Evolutionary conservation across 1,140 invertebrate genomes (phyloP).

Genomic region (Druon quercuslanigerum): DNA sequence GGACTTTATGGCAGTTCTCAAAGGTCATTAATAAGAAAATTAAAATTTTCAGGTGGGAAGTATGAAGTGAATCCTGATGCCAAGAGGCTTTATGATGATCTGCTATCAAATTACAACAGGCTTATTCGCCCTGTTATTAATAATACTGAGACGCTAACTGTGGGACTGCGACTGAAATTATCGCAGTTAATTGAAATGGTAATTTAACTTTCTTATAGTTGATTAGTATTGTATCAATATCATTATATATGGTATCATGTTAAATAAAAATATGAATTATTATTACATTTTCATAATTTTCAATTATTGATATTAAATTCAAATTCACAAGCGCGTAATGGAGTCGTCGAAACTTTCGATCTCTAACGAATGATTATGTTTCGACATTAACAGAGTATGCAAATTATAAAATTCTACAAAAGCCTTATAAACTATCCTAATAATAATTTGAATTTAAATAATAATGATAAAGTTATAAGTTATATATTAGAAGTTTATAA

Average conservation of each 20-base stretch:
- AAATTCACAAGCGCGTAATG: no score
- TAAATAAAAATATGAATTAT: not conserved
- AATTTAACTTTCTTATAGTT: slow-evolving; percentile 58
- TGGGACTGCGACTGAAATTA: slow-evolving; percentile 92
- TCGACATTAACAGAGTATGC: no score
- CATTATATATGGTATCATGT: not conserved
- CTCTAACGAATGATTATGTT: no score
- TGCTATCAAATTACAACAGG: slow-evolving; percentile 96
- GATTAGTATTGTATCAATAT: not conserved
- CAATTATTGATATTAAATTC: no score
- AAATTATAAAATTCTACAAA: no score
- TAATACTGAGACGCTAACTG: slow-evolving; percentile 94
- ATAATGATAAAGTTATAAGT: no score
- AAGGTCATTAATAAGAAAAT: slow-evolving; percentile 1
- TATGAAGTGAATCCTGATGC: slow-evolving; percentile 92
- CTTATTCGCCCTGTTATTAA: slow-evolving; percentile 96
- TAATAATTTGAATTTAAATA: no score
- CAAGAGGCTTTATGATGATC: slow-evolving; percentile 93
- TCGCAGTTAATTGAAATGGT: slow-evolving; percentile 98
- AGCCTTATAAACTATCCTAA: no score
- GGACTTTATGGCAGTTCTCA: not conserved
- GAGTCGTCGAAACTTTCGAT: no score
- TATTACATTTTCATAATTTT: no score
- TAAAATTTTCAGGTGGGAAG: slow-evolving; percentile 68
- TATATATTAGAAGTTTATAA: no score